Conservation (phyloP, 2,113 vertebrate genomes). For the Zosterops pallidus region DNA sequence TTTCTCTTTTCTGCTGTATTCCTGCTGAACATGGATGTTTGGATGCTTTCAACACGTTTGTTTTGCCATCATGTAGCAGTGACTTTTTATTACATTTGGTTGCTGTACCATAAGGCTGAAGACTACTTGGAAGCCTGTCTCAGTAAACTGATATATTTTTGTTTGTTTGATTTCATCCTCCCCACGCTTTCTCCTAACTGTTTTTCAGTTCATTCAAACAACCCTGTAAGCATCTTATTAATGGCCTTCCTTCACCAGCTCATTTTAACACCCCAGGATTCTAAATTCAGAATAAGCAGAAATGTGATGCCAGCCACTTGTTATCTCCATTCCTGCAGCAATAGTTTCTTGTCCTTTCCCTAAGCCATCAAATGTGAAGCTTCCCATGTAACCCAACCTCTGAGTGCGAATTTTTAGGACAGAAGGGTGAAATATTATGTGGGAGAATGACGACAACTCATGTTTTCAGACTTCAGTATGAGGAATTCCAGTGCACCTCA, state of each 20-base stretch:
- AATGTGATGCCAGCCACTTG: neutral
- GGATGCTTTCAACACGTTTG: neutral
- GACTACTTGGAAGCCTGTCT: neutral
- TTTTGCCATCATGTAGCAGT: neutral
- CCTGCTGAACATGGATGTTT: neutral
- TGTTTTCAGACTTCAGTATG: neutral
- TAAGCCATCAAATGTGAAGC: neutral
- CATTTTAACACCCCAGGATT: neutral
- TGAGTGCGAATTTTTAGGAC: neutral
- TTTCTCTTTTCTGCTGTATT: neutral
- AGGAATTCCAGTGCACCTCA: neutral
- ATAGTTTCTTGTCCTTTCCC: neutral
- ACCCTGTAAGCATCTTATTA: neutral
- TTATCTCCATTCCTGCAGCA: neutral
- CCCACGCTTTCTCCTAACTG: neutral
- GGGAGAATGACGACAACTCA: fast-evolving
- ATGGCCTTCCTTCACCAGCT: neutral
- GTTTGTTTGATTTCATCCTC: neutral
- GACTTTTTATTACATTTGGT: neutral
- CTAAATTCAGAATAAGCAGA: neutral
- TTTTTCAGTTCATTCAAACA: neutral
- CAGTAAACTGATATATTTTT: neutral
- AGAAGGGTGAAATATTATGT: neutral
- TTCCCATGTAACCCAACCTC: neutral
- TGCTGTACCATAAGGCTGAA: neutral